Conservation (phyloP, 1,140 invertebrate species). For the Aphis craccivora region DNA sequence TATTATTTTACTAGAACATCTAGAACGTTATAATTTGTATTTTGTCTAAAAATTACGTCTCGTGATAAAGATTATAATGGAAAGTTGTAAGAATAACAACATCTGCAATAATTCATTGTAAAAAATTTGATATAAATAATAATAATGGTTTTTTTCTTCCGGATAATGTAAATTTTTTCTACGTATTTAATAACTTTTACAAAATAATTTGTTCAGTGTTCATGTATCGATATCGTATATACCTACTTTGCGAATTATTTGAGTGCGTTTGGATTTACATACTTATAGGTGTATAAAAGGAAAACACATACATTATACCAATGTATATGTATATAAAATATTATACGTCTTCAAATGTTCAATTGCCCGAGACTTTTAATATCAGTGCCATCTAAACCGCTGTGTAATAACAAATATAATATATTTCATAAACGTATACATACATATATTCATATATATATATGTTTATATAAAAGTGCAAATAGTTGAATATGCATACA, state of each 20-base stretch:
- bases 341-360: background rate
- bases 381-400: background rate
- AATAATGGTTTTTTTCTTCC: background rate
- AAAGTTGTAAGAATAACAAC: background rate
- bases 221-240: background rate
- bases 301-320: background rate
- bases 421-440: background rate
- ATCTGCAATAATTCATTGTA: background rate
- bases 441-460: background rate
- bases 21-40: background rate
- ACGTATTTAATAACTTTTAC: background rate
- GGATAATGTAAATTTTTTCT: background rate
- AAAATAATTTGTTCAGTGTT: background rate
- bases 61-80: background rate
- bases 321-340: background rate
- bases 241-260: background rate
- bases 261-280: background rate
- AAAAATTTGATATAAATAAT: background rate
- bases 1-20: background rate
- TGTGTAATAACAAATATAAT: slow-evolving; percentile 26
- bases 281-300: background rate
- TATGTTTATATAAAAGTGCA: background rate
- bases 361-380: background rate
- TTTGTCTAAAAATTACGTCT: background rate
- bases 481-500: background rate